Evolutionary conservation across 2,113 vertebrate genomes (phyloP).

Genomic region (Miniopterus natalensis): DNA sequence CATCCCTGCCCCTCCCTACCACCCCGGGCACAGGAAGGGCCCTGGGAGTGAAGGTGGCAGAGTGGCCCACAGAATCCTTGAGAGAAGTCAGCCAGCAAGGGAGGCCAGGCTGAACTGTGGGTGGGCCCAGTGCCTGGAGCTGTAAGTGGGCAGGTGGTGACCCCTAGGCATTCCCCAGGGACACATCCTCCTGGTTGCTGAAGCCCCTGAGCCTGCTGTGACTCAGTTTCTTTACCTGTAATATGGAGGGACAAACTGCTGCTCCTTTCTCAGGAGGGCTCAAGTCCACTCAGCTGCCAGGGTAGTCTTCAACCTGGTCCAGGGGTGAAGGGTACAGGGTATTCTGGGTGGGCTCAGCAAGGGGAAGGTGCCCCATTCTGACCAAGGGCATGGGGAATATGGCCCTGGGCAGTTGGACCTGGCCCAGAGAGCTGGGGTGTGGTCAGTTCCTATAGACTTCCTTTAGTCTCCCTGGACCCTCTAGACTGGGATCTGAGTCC

Average conservation of each 20-base stretch:
- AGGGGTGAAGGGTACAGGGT: not conserved
- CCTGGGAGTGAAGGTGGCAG: not conserved
- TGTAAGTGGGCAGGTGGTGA: not conserved
- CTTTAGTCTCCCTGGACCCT: not conserved
- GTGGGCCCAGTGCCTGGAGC: not conserved
- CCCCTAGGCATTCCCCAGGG: accelerated
- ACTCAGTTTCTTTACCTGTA: not conserved
- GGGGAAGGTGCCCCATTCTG: not conserved
- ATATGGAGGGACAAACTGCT: not conserved
- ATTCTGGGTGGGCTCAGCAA: not conserved
- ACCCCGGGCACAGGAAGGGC: not conserved
- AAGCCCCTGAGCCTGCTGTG: not conserved
- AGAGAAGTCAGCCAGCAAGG: not conserved
- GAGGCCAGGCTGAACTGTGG: not conserved
- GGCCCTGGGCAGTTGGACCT: not conserved
- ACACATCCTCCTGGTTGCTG: not conserved
- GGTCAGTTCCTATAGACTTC: not conserved
- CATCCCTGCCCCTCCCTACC: not conserved
- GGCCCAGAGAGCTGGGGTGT: not conserved
- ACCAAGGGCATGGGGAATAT: not conserved
- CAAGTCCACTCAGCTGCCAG: not conserved
- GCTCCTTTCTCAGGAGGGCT: not conserved
- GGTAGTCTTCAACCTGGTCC: not conserved
- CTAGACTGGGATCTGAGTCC: not conserved
- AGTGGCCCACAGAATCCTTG: not conserved